Base-by-base conservation (phyloP, 2,797 vertebrate species). In the Podarcis siculus region DNA sequence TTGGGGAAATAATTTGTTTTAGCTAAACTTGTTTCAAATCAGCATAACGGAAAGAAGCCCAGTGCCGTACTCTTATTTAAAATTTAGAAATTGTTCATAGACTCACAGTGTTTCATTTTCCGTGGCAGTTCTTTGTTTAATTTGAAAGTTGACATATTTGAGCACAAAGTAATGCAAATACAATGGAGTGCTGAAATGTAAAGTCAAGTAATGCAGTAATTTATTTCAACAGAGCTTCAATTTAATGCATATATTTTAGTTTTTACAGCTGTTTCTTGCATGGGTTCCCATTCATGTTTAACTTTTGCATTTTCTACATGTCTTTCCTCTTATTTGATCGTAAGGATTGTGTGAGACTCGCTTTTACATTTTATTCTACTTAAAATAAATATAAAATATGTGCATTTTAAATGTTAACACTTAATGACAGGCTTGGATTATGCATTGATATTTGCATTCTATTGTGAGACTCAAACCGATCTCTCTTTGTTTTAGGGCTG, bases 401-500 rank as follows among this genome's bases (percentile, higher is more conserved):
- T 27, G 30, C 15, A 8, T n/a, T 67, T 30, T 82, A 13, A 42
- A 81, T 4, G 21, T 7, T 39, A 21, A 67, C 45, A 79, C 21
- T 39, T 25, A 1, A 39, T 8, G n/a, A 8, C 72, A 3, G 37
- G 23, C 85, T 93, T 90, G 67, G 39, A 72, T 79, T 91, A 61
- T 6, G 71, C 90, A 75, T 3, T 27, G 0, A 67, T 58, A 76
- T 19, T 73, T 42, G 72, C 5, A 3, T 45, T 37, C 12, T 35
- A 75, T 85, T 72, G 17, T 86, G 12, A 79, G 30, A 89, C 81
- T 86, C 81, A 75, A 58, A 72, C 49, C 12, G 64, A 55, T 89
- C 67, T 85, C 1, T 89, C 61, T 89, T 39, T 17, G 3, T 94
- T 93, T 89, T 95, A 99, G 98, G 97, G 99, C 99, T 0, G 98